Base-by-base conservation (phyloP, 2,797 vertebrate genomes). In the Podarcis siculus region DNA sequence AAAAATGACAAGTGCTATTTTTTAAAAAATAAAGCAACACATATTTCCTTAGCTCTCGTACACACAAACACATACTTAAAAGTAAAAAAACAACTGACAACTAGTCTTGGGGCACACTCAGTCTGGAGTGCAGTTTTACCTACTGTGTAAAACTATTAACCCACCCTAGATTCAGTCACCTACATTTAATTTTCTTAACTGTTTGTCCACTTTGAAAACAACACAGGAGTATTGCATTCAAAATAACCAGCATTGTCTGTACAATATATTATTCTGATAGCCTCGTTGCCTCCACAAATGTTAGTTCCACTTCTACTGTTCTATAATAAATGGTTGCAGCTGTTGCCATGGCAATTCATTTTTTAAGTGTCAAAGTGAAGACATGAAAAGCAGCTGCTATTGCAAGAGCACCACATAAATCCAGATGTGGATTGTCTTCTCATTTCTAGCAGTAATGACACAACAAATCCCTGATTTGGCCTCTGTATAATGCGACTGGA, bases 261-360 rank as follows among this genome's bases (percentile, higher is more conserved):
- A 92, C 90, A 89, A 88, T 90, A 93, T 82, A 82, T 87, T 91
- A 90, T 92, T 91, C 93, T 89, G 93, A 93, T 91, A 94, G 89
- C 79, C 85, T 27, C 84, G 86, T 79, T 93, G 93, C 91, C 92
- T 93, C 91, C 91, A 91, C 91, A 94, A 91, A 95, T 95, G 96
- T 93, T 96, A 94, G 93, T 92, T 87, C 93, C 93, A 93, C 93
- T 93, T 93, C 93, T 88, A 76, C 89, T 78, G 93, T 94, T 93
- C 93, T 90, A 81, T 95, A 95, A 96, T 96, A 95, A 97, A 95
- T 93, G 95, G 94, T 93, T 96, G 92, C 94, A 93, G 90, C 93
- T 95, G 97, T 97, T 97, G 95, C 95, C 90, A 97, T 96, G 94
- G 94, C 2, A 90, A 96, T 95, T 95, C 94, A 96, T 93, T 91